Evolutionary conservation across 2,888 invertebrate genomes (phyloP), one percentile per base, ranked within the genome.

Genomic region (Drosophila kokeensis): DNA sequence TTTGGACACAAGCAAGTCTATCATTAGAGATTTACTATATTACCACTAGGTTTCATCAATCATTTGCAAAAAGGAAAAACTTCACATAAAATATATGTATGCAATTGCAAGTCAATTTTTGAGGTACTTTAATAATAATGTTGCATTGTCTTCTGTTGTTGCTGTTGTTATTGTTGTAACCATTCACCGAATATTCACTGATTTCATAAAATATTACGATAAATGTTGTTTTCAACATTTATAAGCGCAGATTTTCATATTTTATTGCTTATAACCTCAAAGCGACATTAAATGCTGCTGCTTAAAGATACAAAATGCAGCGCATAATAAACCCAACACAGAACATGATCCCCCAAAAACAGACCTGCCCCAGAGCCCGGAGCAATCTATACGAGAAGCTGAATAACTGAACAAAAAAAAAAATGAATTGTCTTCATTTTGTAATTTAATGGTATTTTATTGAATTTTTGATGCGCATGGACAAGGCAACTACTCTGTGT

Each of bases 371-470:
- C 66, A 58, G 55, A 42, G 53, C 48, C 69, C 34, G 52, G 18
- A 42, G 55, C 64, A 61, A 73, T 29, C 63, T 38, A 57, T 34
- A 45, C 38, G 36, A 45, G 36, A 42, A 54, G 45, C 10, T 54
- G 36, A 61, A 72, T 38, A 36, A 38, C 32, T 11, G 32, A 32
- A 76, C 62, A 59, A 53, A 59, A 38, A 38, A 55, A 58, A 75
- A 87, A 83, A 82, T 79, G 87, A 86, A 85, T 88, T 88, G 87
- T 81, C 89, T 91, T 91, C 87, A 90, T 90, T 90, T 90, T 86
- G 87, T 90, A 90, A 91, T 91, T 91, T 88, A 91, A 91, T 91
- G 91, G 90, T 91, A 84, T 91, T 91, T 91, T 90, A 90, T 87
- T 84, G 83, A 87, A 88, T 89, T 88, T 88, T 83, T 88, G 84